A percentile compares a stretch with the other conserved stretches of the same genome.
These are phyloP conservation scores for Agrenia bidenticulata DNA, from an alignment of 2,888 invertebrate species.

Conservation along the genomic window DNA sequence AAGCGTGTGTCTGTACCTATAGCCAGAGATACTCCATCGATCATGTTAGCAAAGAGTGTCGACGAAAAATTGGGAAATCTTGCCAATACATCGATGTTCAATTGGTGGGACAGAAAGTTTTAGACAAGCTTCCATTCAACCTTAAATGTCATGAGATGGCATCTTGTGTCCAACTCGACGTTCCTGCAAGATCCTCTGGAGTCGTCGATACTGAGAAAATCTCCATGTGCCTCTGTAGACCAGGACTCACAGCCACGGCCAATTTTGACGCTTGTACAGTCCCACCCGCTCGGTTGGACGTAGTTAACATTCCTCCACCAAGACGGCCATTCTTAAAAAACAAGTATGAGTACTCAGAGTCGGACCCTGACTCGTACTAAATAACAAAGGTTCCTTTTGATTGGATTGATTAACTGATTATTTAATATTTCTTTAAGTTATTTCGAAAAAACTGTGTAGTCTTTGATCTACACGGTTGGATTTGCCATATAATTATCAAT, in stretches of 20 bases:
- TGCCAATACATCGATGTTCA: slow-evolving; percentile 15
- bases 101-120: no score
- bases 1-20: slow-evolving; percentile 34
- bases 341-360: not conserved
- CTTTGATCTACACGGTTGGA: no score
- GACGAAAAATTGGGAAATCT: slow-evolving; percentile 35
- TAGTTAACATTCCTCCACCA: not conserved
- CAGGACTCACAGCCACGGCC: slow-evolving; percentile 20
- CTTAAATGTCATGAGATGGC: slow-evolving; percentile 39
- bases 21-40: slow-evolving; percentile 31
- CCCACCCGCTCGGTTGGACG: slow-evolving; percentile 4
- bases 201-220: slow-evolving; percentile 17
- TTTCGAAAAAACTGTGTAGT: no score
- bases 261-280: slow-evolving; percentile 24
- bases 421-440: no score
- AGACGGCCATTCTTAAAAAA: slow-evolving; percentile 5
- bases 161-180: slow-evolving; percentile 16
- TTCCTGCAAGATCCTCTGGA: slow-evolving; percentile 1
- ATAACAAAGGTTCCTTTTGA: no score
- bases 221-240: slow-evolving; percentile 35
- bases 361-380: no score
- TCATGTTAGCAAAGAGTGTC: slow-evolving; percentile 34
- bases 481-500: not conserved
- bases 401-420: no score
- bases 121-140: slow-evolving; percentile 29